Conservation (phyloP, 1,140 invertebrate species). For the Atta cephalotes region DNA sequence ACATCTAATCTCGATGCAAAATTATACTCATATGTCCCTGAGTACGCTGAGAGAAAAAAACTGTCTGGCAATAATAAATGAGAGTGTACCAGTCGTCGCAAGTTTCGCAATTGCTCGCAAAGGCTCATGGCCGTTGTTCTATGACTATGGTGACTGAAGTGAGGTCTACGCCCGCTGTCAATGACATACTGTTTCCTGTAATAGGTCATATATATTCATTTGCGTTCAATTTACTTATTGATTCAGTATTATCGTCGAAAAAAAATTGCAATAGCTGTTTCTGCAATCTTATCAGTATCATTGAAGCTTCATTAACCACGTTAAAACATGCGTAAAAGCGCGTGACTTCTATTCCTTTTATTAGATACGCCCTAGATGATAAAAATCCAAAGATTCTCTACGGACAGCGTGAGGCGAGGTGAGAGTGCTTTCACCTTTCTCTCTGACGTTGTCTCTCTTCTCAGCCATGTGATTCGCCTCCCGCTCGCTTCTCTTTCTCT, state of each 20-base stretch:
- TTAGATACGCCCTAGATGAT: constrained; percentile 10
- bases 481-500: constrained; percentile 67
- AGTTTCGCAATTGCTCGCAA: constrained; percentile 71
- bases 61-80: constrained; percentile 70
- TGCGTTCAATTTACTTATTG: neutral
- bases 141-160: constrained; percentile 59
- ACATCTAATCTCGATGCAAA: constrained; percentile 72
- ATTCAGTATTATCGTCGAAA: no score
- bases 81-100: constrained; percentile 58
- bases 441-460: constrained; percentile 76
- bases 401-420: constrained; percentile 72
- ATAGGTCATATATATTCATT: neutral
- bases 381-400: constrained; percentile 69
- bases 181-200: constrained; percentile 31
- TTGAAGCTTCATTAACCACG: constrained; percentile 11
- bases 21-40: constrained; percentile 66
- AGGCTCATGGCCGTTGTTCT: constrained; percentile 75
- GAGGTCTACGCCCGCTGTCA: constrained; percentile 81
- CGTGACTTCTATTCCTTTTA: constrained; percentile 39
- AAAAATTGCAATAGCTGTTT: neutral
- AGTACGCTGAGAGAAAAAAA: constrained; percentile 45
- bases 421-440: constrained; percentile 87
- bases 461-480: constrained; percentile 40
- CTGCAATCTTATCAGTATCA: neutral
- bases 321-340: neutral